Evolutionary conservation across 1,140 invertebrate species (phyloP), one percentile per base, ranked within the genome.

Genomic region (Oryzaephilus surinamensis): DNA sequence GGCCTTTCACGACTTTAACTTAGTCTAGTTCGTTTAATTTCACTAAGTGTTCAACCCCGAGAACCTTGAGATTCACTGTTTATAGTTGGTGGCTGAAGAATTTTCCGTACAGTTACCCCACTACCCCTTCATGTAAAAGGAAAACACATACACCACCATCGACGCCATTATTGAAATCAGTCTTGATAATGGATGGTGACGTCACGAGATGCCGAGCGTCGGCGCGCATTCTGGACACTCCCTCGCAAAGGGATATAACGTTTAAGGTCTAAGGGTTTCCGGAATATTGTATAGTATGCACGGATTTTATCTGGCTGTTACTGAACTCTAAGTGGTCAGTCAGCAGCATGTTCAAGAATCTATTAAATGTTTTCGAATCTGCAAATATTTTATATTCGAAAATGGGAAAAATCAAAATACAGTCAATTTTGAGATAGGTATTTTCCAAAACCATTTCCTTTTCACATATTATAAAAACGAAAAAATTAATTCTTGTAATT

Each of bases 91-190:
- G 28, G 29, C 28, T 30, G 27, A 21, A 26, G 19, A 38, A 18
- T 12, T 30, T 14, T 17, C 32, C 38, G 26, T 20, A 20, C 10
- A n/a, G 16, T 21, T n/a, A n/a, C 37, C 36, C 36, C 35, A 23
- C 31, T 23, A 38, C 43, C 36, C 39, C 41, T n/a, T n/a, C n/a
- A n/a, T n/a, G n/a, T n/a, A n/a, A n/a, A n/a, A n/a, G 39, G 10
- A 24, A 24, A 4, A 24, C 23, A 24, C 8, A 20, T 24, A 24
- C 23, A 4, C 28, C 33, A 16, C 32, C 32, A 34, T 39, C 44
- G 51, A 47, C 54, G 52, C 54, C 52, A 57, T 57, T 51, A 57
- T 50, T 50, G 45, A 52, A 52, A 41, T 46, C 43, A 43, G 48
- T 50, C 48, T 45, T 43, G 47, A 46, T 46, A 46, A 54, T 45